Evolutionary conservation across 2,113 vertebrate species (phyloP).

Genomic region (Pyxicephalus adspersus): DNA sequence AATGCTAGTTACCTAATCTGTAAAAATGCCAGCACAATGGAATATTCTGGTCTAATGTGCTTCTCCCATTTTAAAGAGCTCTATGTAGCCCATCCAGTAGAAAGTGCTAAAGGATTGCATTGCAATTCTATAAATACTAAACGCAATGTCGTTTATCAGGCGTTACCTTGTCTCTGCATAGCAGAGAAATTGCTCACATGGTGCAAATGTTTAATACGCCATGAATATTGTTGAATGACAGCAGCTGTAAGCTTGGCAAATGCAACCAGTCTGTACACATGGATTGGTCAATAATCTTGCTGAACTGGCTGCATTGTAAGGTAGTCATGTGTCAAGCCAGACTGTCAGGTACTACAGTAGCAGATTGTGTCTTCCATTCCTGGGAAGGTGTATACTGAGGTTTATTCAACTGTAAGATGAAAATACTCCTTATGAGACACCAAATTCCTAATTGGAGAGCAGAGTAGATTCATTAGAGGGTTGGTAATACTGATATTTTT

Average conservation of each 20-base stretch:
- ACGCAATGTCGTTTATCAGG: background rate
- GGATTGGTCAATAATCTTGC: background rate
- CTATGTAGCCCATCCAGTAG: background rate
- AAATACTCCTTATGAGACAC: too few relatives aligned
- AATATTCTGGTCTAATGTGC: too few relatives aligned
- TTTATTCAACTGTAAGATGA: too few relatives aligned
- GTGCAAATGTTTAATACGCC: background rate
- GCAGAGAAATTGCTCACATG: background rate
- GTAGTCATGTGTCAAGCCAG: background rate
- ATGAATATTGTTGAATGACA: background rate
- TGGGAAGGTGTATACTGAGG: too few relatives aligned
- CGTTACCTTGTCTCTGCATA: slow-evolving; percentile 5
- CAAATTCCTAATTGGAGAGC: too few relatives aligned
- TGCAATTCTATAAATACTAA: slow-evolving; percentile 57
- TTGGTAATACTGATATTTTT: too few relatives aligned
- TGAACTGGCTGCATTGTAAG: background rate
- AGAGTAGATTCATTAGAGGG: too few relatives aligned
- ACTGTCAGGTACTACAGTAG: background rate
- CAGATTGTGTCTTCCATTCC: background rate
- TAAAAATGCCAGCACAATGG: too few relatives aligned
- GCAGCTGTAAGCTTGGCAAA: background rate
- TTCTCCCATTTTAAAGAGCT: background rate
- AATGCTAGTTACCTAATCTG: too few relatives aligned
- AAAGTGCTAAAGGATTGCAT: slow-evolving; percentile 4
- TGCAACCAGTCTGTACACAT: background rate